A percentile compares a stretch with the other conserved stretches of the same genome.
Evolutionary conservation across 2,888 invertebrate genomes (phyloP).

Genomic region (Alloplasta piceator): DNA sequence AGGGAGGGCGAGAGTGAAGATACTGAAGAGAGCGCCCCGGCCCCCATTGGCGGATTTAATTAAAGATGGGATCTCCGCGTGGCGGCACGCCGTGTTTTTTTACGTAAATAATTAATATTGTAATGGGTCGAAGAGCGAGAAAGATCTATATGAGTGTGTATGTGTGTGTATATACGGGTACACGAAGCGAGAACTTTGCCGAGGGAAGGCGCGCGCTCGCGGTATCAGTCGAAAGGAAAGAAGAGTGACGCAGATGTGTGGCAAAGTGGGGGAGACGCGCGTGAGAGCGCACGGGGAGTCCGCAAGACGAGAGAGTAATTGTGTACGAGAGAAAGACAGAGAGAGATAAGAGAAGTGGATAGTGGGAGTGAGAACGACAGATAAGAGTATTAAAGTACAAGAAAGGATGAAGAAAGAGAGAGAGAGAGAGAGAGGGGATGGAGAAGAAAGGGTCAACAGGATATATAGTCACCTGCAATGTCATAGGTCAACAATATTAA

Average conservation of each 20-base stretch:
- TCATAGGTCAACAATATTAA: conserved; percentile 68
- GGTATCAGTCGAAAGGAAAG: conserved; percentile 33
- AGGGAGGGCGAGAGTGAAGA: background rate
- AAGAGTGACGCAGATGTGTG: conserved; percentile 9
- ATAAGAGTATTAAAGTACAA: conserved; percentile 53
- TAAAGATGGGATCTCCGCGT: conserved; percentile 78
- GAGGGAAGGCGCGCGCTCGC: conserved; percentile 36
- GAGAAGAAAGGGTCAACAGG: conserved; percentile 67
- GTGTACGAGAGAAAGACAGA: conserved; percentile 26
- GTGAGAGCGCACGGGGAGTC: conserved; percentile 48
- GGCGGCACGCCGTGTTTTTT: conserved; percentile 76
- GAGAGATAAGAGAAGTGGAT: background rate
- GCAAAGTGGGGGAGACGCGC: conserved; percentile 43
- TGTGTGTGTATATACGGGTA: conserved; percentile 18
- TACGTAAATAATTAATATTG: conserved; percentile 79
- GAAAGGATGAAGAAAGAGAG: conserved; percentile 61
- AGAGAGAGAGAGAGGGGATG: conserved; percentile 54
- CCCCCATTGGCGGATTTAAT: conserved; percentile 77
- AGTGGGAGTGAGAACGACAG: conserved; percentile 14
- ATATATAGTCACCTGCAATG: conserved; percentile 68
- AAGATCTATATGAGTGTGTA: conserved; percentile 32
- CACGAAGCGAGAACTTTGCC: conserved; percentile 29
- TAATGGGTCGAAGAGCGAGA: conserved; percentile 72
- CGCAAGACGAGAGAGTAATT: conserved; percentile 34
- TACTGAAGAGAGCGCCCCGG: conserved; percentile 49